Evolutionary conservation across 92 coral and sea anemone genomes (phyloP), one percentile per base, ranked within the genome.

Genomic region (Palythoa caribaeorum): DNA sequence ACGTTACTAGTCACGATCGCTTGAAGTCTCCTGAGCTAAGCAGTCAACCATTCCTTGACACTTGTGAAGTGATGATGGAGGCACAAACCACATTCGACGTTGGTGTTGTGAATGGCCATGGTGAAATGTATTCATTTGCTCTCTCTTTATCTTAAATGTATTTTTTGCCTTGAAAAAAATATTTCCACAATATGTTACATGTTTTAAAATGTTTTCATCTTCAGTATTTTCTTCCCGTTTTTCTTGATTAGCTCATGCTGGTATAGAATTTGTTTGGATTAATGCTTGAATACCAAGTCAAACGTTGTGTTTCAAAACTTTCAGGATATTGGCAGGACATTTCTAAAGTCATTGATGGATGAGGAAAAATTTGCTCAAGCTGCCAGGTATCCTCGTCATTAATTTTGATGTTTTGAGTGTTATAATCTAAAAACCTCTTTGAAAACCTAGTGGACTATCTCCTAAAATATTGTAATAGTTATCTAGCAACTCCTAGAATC

Each of bases 251-350:
- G 28, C 28, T 28, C 28, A 28, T 8, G 60, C 14, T 19, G 8
- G 16, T 6, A 1, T 63, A 19, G 1, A 5, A 1, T 2, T 65
- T 8, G 37, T 6, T 2, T 66, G 3, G 11, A 21, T n/a, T n/a
- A 1, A 70, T 70, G 15, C 47, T 38, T 70, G 5, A 70, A 70
- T 16, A 36, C 28, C 40, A 28, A 37, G 20, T 9, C 39, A 13
- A 70, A 70, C 6, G 0, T 70, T 1, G 20, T 70, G 12, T 70
- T 37, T 70, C 37, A 70, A 70, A 28, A 70, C 17, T 28, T 7
- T 20, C 12, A 97, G 99, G 99, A 97, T 57, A 97, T 97, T 84
- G 98, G 99, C 37, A 92, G 99, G 37, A 92, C 96, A 28, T 97
- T 89, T 50, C 90, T 97, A 44, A 97, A 96, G 78, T 92, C 94